These are phyloP conservation scores for Campoplex nolae DNA, from an alignment of 2,888 invertebrate genomes.

Conservation along the genomic window DNA sequence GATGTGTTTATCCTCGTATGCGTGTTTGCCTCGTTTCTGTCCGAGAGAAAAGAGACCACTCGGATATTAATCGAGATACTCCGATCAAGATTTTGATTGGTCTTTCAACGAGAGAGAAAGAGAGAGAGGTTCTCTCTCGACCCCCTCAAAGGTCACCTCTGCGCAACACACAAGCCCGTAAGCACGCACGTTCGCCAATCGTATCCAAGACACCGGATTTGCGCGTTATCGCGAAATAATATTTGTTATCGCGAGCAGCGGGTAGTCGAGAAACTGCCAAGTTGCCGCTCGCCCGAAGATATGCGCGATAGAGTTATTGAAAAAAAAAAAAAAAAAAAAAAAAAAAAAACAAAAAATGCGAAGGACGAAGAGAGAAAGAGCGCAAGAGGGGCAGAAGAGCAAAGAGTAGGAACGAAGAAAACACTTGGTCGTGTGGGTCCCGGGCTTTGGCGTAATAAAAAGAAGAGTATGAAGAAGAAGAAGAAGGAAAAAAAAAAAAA, in stretches of 20 bases:
- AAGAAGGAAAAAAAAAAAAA: slow-evolving; percentile 14
- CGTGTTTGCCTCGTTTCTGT: neutral
- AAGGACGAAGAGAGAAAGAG: neutral
- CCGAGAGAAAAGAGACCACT: neutral
- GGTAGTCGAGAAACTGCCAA: slow-evolving; percentile 22
- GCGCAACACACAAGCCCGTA: slow-evolving; percentile 45
- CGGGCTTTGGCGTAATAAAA: slow-evolving; percentile 6
- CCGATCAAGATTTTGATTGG: slow-evolving; percentile 49
- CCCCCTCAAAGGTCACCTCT: slow-evolving; percentile 69
- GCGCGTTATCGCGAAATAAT: slow-evolving; percentile 14
- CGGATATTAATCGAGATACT: slow-evolving; percentile 44
- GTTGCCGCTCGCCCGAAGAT: slow-evolving; percentile 22
- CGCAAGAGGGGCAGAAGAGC: slow-evolving; percentile 1
- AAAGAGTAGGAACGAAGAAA: neutral
- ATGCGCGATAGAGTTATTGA: neutral
- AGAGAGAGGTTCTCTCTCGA: no score
- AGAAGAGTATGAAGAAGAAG: neutral
- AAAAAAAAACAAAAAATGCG: neutral
- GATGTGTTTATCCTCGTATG: neutral
- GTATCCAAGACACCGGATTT: slow-evolving; percentile 26
- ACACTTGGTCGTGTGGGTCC: neutral
- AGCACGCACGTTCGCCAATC: slow-evolving; percentile 12
- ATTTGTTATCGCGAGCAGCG: no score
- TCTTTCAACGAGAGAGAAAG: slow-evolving; percentile 12
- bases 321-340: slow-evolving; percentile 10